Evolutionary conservation across 2,797 vertebrate species (phyloP), one percentile per base, ranked within the genome.

Genomic region (Tokudaia tokunoshimensis): DNA sequence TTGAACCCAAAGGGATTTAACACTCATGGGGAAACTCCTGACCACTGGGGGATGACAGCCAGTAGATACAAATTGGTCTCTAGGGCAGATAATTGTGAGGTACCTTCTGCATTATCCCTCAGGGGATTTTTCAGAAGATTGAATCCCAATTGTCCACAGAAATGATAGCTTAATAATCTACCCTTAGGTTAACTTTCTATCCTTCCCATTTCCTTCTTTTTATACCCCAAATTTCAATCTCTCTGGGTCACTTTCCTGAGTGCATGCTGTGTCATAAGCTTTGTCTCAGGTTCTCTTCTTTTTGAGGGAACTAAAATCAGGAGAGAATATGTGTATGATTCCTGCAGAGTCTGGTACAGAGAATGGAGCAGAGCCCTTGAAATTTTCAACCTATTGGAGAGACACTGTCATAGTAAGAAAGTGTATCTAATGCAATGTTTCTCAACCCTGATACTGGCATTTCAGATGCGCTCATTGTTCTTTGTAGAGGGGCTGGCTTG

Each of bases 271-370:
- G 70, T 37, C 50, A 75, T 59, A 17, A 78, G 34, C 47, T 29
- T 95, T 82, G 15, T 84, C 70, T 96, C 41, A 63, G 75, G n/a
- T 59, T 86, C 24, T 91, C 44, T 50, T 90, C 31, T 67, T 92
- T 88, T 52, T 24, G 37, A 41, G 10, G 50, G 5, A 82, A 74
- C 13, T 85, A 57, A 96, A 93, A 41, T n/a, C 7, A 88, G 29
- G 72, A 87, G 37, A 41, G 41, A 82, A 59, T 59, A 50, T 63
- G n/a, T 29, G 13, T 41, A 7, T 12, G 6, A 12, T 94, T 74
- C 29, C 47, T 90, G 11, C n/a, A 93, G 44, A 67, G 63, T 8
- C 65, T 41, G 47, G 72, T 37, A 50, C 34, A 81, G 50, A 29
- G 50, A 75, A 89, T 50, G 79, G 63, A 96, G 47, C 6, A 80